Conservation (phyloP, 2,797 vertebrate genomes). For the Schizopygopsis pylzovi region DNA sequence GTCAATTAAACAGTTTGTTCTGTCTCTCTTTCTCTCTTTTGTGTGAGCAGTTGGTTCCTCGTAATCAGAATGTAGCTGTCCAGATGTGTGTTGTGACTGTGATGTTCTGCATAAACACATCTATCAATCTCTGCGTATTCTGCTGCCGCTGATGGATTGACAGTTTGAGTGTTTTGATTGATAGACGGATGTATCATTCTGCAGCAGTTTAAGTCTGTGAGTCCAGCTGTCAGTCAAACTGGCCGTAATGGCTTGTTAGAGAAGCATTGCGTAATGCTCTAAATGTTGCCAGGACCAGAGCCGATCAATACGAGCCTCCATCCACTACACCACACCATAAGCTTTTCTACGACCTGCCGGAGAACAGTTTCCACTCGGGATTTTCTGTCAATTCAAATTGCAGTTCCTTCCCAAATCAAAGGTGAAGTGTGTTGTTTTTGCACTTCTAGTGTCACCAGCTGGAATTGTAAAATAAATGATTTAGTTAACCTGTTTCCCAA, state of each 20-base stretch:
- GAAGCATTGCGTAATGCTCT: conserved; percentile 1
- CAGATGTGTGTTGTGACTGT: background rate
- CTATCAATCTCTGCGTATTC: background rate
- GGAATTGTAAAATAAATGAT: background rate
- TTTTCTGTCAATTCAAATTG: background rate
- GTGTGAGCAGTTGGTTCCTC: background rate
- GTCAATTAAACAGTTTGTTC: background rate
- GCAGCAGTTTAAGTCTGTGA: conserved; percentile 11
- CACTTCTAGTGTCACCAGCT: background rate
- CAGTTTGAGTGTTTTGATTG: conserved; percentile 25
- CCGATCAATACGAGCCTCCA: background rate
- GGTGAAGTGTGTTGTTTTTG: background rate
- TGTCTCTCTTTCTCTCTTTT: background rate
- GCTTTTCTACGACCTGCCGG: background rate
- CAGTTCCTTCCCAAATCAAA: background rate
- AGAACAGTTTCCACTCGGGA: background rate
- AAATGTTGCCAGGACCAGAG: conserved; percentile 1
- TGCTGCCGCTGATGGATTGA: background rate
- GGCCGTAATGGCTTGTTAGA: background rate
- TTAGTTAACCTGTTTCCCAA: background rate
- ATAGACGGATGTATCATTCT: conserved; percentile 23
- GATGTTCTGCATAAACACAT: conserved; percentile 5
- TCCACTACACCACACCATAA: conserved; percentile 18
- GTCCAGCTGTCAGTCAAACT: conserved; percentile 7
- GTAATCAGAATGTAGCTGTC: background rate